A percentile compares a stretch with the other conserved stretches of the same genome.
Evolutionary conservation across 2,797 vertebrate genomes (phyloP).

Genomic region (Acanthornis magna): DNA sequence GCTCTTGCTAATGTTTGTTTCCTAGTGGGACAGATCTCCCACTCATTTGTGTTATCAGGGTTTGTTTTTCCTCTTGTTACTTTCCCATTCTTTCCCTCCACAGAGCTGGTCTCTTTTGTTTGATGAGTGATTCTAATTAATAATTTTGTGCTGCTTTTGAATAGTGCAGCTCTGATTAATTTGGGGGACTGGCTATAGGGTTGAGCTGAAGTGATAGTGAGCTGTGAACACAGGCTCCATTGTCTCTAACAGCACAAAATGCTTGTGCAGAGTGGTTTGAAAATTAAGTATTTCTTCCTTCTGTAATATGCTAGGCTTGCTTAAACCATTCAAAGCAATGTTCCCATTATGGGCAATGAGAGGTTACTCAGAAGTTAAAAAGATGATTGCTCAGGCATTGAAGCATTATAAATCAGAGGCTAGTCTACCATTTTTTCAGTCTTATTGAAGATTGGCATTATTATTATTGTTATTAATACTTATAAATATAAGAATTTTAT

Average conservation of each 20-base stretch:
- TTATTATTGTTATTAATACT: not conserved
- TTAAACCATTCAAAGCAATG: constrained; percentile 55
- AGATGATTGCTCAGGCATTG: not conserved
- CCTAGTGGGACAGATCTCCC: not conserved
- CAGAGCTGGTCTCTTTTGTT: constrained; percentile 36
- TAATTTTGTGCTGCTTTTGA: constrained; percentile 52
- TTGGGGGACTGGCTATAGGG: not conserved
- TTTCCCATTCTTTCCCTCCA: constrained; percentile 30
- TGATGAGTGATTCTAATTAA: constrained; percentile 66
- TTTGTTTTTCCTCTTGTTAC: constrained; percentile 10
- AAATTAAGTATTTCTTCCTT: constrained; percentile 21
- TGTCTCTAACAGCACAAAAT: constrained; percentile 16
- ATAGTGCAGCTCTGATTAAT: constrained; percentile 40
- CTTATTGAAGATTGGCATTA: not conserved
- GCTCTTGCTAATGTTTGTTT: constrained; percentile 19
- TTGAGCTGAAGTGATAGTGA: constrained; percentile 12
- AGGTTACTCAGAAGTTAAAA: not conserved
- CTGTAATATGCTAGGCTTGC: constrained; percentile 16
- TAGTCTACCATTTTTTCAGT: not conserved
- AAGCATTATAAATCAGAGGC: not conserved
- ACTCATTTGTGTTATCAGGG: constrained; percentile 49
- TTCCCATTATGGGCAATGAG: not conserved
- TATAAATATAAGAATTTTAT: not conserved
- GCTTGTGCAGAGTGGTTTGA: not conserved
- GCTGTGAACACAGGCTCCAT: not conserved